Evolutionary conservation across 2,113 vertebrate genomes (phyloP), one percentile per base, ranked within the genome.

Genomic region (Vulpes ferrilata): DNA sequence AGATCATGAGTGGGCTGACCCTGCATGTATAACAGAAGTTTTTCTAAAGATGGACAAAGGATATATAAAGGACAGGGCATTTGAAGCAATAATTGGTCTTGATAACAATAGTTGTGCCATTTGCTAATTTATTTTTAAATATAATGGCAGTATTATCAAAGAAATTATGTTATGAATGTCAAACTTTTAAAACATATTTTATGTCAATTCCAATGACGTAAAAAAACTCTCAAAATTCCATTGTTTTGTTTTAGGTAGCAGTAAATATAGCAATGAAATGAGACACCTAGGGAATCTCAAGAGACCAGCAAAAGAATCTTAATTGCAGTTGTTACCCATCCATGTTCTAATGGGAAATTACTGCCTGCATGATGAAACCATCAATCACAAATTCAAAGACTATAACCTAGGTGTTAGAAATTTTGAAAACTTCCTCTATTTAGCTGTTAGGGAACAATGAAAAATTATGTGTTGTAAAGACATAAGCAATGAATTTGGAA

Each of bases 321-420:
- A 89, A 91, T 91, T 96, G 17, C n/a, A 43, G 25, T 55, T 85
- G 17, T 88, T 95, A 89, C 8, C 32, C 51, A 82, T 71, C 35
- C 25, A 10, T 85, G 48, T 78, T 97, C 93, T 88, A 92, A 93
- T 78, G 53, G 35, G 7, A 89, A 95, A 91, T 93, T 69, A 71
- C 25, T 82, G 11, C 23, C 32, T 91, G 4, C 9, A 35, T 32
- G 11, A 67, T 96, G 62, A 96, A 93, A 93, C 78, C 32, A 65
- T 96, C 86, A 91, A n/a, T 97, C 71, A 76, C 38, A 96, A 83
- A 60, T 94, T 85, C 20, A 67, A 90, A 92, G 88, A 73, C 23
- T 67, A 5, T 87, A 93, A 91, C 16, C 65, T 90, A 43, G 32
- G 3, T 76, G 35, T 60, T 89, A 92, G 32, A 94, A 57, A 86